Base-by-base conservation (phyloP, 2,888 invertebrate species). In the Heliothis peltigera region DNA sequence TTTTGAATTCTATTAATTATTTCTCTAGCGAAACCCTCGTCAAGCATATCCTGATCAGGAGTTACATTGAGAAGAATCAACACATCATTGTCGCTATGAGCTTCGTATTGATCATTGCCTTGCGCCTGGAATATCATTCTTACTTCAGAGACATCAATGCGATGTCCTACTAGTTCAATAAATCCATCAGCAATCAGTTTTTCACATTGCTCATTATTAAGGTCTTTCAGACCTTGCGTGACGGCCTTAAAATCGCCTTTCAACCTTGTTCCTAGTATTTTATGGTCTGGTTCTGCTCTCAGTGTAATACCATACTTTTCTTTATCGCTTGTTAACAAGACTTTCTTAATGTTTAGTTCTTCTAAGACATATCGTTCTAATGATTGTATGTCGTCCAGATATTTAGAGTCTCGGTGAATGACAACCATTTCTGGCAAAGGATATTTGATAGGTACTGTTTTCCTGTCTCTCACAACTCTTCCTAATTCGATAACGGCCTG, bases 1-100 rank as follows among this genome's bases (percentile, higher is more conserved):
- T 99, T 99, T 89, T 99, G 99, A 32, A 99, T 96, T 61, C 99
- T 96, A 89, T 99, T 99, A 66, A 99, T 98, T 22, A 99, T 97
- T 94, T 99, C 99, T 65, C 99, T 96, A 0, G 99, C 98, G 72
- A 98, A 96, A 8, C 99, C 99, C 95, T 99, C 99, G 86, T 99
- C 98, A 71, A 98, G 95, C 97, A 99, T 97, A 25, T 97, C 96
- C 85, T 98, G 97, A 88, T 98, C 98, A 1, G 98, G 98, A 0
- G 97, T 97, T 59, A 98, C 96, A 88, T 99, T 98, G 78, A 99
- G 92, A 59, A 99, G 93, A 54, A 99, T 97, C 52, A 99, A 94
- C 1, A 99, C 97, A 89, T 98, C 97, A 76, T 97, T 97, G 83
- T 98, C 98, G 79, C 98, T 98, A 85, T 98, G 98, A 0, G 98